Percentiles rank a stretch among this genome's conserved stretches.
These are phyloP conservation scores for Microcebus tavaratra DNA, from an alignment of 2,113 vertebrate genomes.

Conservation along the genomic window DNA sequence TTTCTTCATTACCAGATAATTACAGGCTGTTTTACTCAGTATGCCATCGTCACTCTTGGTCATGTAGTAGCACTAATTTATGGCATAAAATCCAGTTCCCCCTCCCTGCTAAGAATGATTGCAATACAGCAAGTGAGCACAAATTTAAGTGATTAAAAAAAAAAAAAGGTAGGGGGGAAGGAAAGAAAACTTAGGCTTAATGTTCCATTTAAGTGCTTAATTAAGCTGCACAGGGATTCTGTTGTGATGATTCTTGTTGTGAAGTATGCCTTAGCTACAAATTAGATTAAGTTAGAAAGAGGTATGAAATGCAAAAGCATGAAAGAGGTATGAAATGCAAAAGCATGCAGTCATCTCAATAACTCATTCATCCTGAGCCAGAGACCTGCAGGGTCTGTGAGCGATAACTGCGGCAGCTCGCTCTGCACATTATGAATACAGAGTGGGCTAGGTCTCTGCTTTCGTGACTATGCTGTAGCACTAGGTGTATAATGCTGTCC, in stretches of 20 bases:
- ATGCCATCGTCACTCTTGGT: background rate
- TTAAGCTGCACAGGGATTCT: background rate
- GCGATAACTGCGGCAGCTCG: fast-evolving
- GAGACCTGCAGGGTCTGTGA: background rate
- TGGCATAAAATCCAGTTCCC: background rate
- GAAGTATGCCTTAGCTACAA: background rate
- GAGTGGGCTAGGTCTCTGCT: background rate
- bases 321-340: background rate
- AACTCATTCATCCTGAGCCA: background rate
- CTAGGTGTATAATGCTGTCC: background rate
- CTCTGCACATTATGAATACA: background rate
- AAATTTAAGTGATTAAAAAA: background rate
- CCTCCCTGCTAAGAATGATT: background rate
- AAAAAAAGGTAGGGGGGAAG: no score
- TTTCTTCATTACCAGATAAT: background rate
- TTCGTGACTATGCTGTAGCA: background rate
- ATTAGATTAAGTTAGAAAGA: background rate
- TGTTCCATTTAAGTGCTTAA: background rate
- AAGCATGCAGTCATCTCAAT: fast-evolving
- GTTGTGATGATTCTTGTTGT: background rate
- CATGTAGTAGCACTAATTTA: background rate
- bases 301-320: background rate
- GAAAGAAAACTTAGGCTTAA: background rate
- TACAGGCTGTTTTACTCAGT: background rate
- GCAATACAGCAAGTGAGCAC: background rate